Percentiles rank a stretch among this genome's conserved stretches.
These are phyloP conservation scores for Lutjanus erythropterus DNA, from an alignment of 2,113 vertebrate species.

Conservation along the genomic window DNA sequence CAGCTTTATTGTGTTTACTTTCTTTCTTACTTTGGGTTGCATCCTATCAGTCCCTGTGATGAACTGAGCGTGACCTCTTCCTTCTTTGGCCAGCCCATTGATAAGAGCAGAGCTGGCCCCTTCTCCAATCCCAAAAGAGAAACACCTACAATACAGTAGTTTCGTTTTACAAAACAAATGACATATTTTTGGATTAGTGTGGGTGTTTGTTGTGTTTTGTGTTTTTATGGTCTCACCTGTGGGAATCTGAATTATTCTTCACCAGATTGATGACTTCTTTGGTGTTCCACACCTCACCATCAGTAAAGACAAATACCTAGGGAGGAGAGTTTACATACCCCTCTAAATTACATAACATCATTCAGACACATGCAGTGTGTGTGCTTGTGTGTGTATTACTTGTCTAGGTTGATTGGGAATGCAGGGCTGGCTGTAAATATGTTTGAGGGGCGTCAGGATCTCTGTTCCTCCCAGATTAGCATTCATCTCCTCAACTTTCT, in stretches of 20 bases:
- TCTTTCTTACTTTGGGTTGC: slow-evolving; percentile 89
- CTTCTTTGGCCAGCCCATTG: slow-evolving; percentile 85
- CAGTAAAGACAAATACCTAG: slow-evolving; percentile 92
- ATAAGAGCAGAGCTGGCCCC: slow-evolving; percentile 89
- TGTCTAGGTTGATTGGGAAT: slow-evolving; percentile 82
- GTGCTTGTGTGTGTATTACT: slow-evolving; percentile 69
- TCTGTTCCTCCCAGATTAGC: slow-evolving; percentile 88
- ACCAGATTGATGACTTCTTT: slow-evolving; percentile 85
- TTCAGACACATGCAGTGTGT: background rate
- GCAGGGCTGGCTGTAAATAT: slow-evolving; percentile 83
- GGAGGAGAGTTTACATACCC: slow-evolving; percentile 29
- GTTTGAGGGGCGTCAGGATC: slow-evolving; percentile 82
- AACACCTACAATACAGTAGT: slow-evolving; percentile 82
- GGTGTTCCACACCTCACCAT: slow-evolving; percentile 89
- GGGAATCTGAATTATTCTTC: slow-evolving; percentile 74
- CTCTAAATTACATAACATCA: background rate
- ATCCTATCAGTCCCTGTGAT: slow-evolving; percentile 87
- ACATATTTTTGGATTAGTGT: background rate
- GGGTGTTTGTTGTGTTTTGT: background rate
- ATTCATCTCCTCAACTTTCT: slow-evolving; percentile 70
- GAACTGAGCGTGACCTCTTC: slow-evolving; percentile 86
- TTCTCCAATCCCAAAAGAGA: slow-evolving; percentile 91
- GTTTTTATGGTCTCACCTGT: slow-evolving; percentile 81
- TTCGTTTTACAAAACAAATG: background rate
- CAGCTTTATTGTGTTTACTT: no score